phyloP scores from a whole-genome alignment of 2,797 vertebrate genomes.

The Helicolenus hilgendorfi region DNA sequence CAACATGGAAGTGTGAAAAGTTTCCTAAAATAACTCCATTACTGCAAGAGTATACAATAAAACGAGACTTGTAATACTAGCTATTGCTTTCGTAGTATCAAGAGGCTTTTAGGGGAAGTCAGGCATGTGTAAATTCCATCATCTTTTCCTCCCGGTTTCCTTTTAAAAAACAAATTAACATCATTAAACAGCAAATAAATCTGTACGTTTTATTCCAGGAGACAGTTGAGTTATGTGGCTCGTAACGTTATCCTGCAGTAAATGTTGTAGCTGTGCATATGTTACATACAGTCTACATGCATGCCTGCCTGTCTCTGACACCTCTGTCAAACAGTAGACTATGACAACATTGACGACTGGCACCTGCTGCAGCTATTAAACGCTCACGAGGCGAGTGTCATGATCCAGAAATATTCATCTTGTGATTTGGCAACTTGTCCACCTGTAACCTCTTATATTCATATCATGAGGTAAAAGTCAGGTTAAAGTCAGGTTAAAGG shows the following conservation, averaged over 20 bases:
- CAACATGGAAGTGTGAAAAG: slow-evolving; percentile 18
- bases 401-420: slow-evolving; percentile 22
- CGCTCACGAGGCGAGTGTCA: background rate
- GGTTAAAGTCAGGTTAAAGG: background rate
- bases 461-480: background rate
- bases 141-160: slow-evolving; percentile 2
- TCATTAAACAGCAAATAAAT: slow-evolving; percentile 24
- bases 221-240: background rate
- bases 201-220: slow-evolving; percentile 17
- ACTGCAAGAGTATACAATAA: background rate
- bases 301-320: slow-evolving; percentile 14
- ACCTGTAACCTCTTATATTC: slow-evolving; percentile 9
- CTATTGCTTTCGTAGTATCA: slow-evolving; percentile 3
- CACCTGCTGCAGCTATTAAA: slow-evolving; percentile 52
- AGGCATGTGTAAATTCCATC: slow-evolving; percentile 10
- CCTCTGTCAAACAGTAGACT: slow-evolving; percentile 8
- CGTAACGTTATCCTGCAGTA: slow-evolving; percentile 4
- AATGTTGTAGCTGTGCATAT: background rate
- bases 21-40: slow-evolving; percentile 48
- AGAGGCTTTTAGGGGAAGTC: background rate
- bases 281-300: background rate
- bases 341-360: background rate
- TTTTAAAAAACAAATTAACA: slow-evolving; percentile 7
- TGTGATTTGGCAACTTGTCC: background rate
- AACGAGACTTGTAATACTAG: slow-evolving; percentile 45